Base-by-base conservation (phyloP, 1,140 invertebrate genomes). In the Ceratosolen solmsi region DNA sequence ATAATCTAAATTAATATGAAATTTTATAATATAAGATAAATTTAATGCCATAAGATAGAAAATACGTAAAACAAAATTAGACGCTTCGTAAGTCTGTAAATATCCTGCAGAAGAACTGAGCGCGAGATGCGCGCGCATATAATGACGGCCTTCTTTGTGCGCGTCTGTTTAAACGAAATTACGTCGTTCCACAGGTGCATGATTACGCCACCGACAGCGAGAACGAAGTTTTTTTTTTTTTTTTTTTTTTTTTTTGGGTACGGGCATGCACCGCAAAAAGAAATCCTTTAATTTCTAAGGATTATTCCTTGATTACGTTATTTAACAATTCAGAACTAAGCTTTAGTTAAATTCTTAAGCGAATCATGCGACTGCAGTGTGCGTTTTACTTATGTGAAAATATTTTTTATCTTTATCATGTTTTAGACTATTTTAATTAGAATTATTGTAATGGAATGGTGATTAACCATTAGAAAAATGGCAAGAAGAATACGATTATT, bases 1-100 rank as follows among this genome's bases (percentile, higher is more conserved):
- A 38, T 68, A 68, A n/a, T 68, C 33, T 68, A 68, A 68, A 68
- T 68, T 68, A 68, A 68, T 68, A 68, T 68, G 33, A 68, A 68
- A 68, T 38, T 68, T 68, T 68, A 68, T 68, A 68, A 68, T 38
- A n/a, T 68, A 68, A 38, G 63, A 68, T 68, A 68, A 68, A 38
- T 68, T 63, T 68, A 38, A 38, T 68, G 30, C 17, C 17, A 7
- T 68, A 68, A 68, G 63, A 68, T 68, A 68, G 63, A 68, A 68
- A 68, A 68, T 0, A 38, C 33, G 63, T 38, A 68, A 68, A 68
- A 38, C 8, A 68, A 68, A 68, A 68, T 68, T 68, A 38, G 63
- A 68, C 33, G 36, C 63, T 68, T 65, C 4, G 60, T 27, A 65
- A 65, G 30, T 65, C 30, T 65, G 30, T 65, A 65, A 65, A 65